Evolutionary conservation across 1,140 invertebrate species (phyloP).

Genomic region (Bicyclus anynana): DNA sequence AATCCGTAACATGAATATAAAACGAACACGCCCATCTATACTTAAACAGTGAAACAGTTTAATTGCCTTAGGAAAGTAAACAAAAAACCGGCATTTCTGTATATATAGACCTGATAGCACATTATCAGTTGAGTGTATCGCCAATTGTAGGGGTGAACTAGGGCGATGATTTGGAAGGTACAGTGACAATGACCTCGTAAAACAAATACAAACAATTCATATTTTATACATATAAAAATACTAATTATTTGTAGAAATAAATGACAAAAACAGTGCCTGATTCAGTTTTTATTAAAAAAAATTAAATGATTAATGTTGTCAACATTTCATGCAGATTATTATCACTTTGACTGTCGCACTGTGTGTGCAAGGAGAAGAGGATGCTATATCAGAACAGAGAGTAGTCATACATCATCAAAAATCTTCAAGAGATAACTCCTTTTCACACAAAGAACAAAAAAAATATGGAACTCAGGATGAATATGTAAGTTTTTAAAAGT

Average conservation of each 20-base stretch:
- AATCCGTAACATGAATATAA: slow-evolving; percentile 29
- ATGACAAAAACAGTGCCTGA: too few relatives aligned
- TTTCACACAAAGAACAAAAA: slow-evolving; percentile 26
- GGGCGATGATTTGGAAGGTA: slow-evolving; percentile 54
- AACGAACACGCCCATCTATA: slow-evolving; percentile 29
- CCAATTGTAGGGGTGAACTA: slow-evolving; percentile 18
- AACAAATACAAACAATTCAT: too few relatives aligned
- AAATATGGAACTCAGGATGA: slow-evolving; percentile 44
- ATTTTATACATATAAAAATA: background rate
- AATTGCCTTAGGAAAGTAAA: slow-evolving; percentile 38
- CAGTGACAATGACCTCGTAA: slow-evolving; percentile 18
- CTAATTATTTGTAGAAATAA: background rate
- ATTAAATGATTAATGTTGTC: background rate
- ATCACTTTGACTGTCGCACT: slow-evolving; percentile 25
- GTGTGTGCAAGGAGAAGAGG: slow-evolving; percentile 32
- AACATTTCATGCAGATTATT: slow-evolving; percentile 21
- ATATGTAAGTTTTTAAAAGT: slow-evolving; percentile 45
- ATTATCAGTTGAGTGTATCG: slow-evolving; percentile 29
- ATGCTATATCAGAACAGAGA: slow-evolving; percentile 45
- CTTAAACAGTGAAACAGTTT: slow-evolving; percentile 36
- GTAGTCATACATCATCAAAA: slow-evolving; percentile 27
- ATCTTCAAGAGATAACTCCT: slow-evolving; percentile 15
- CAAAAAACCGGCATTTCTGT: slow-evolving; percentile 37
- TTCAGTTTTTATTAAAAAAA: background rate
- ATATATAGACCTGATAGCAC: slow-evolving; percentile 34